Evolutionary conservation across 2,888 invertebrate species (phyloP).

Genomic region (Steinernema carpocapsae): DNA sequence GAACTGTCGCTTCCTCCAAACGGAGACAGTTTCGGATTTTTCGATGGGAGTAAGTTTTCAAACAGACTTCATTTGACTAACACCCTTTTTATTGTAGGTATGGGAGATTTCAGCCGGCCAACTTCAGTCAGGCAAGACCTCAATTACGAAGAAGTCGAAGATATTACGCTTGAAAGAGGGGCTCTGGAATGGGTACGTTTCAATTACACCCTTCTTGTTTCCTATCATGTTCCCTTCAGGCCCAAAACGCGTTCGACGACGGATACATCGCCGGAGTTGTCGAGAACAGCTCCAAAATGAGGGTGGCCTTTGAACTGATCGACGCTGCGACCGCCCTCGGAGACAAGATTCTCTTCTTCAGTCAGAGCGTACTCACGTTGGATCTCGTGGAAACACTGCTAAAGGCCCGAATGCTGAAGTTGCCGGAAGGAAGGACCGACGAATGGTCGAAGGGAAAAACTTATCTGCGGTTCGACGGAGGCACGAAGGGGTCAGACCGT

Average conservation of each 20-base stretch:
- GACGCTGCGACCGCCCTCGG: slow-evolving; percentile 85
- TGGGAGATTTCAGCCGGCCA: too few species aligned
- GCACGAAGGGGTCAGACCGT: slow-evolving; percentile 76
- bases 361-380: slow-evolving; percentile 84
- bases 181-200: slow-evolving; percentile 38
- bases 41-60: too few species aligned
- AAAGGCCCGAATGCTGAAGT: slow-evolving; percentile 74
- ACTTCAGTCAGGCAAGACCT: too few species aligned
- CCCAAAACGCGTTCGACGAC: slow-evolving; percentile 70
- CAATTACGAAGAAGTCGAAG: not conserved
- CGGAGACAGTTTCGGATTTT: too few species aligned
- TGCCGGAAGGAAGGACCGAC: not conserved
- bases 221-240: slow-evolving; percentile 65
- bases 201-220: not conserved
- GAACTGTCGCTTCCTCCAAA: slow-evolving; percentile 33
- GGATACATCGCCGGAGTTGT: slow-evolving; percentile 84
- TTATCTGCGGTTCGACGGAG: slow-evolving; percentile 10
- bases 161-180: not conserved
- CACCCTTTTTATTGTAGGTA: too few species aligned
- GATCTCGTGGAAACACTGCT: slow-evolving; percentile 93
- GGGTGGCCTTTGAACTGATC: slow-evolving; percentile 87
- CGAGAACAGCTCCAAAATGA: slow-evolving; percentile 92
- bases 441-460: slow-evolving; percentile 28
- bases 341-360: slow-evolving; percentile 88
- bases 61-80: too few species aligned